These are phyloP conservation scores for Parauchenoglanis punctatus DNA, from an alignment of 2,797 vertebrate species.

Conservation along the genomic window DNA sequence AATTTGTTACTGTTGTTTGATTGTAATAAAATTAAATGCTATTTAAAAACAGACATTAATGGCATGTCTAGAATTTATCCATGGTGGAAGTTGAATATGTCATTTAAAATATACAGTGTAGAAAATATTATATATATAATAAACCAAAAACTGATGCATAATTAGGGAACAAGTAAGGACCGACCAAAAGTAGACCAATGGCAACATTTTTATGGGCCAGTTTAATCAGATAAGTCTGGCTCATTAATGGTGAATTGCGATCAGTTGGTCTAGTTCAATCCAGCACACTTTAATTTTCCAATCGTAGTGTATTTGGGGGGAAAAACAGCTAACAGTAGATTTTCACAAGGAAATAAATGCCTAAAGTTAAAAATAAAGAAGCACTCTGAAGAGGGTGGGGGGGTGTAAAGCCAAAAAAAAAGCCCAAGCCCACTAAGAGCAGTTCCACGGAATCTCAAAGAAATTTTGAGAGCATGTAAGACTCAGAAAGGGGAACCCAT, in stretches of 20 bases:
- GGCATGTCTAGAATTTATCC: background rate
- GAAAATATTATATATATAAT: background rate
- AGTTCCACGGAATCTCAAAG: background rate
- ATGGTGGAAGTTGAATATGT: background rate
- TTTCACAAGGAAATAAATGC: background rate
- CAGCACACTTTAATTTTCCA: background rate
- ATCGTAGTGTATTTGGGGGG: background rate
- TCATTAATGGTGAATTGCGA: background rate
- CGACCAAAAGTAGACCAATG: background rate
- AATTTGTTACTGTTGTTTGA: background rate
- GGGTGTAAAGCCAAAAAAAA: too few species aligned
- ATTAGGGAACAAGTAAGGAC: background rate
- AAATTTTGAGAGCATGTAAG: background rate
- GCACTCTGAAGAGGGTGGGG: too few species aligned
- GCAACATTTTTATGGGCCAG: background rate
- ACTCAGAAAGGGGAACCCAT: background rate
- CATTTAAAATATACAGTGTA: background rate
- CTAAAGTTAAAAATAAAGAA: too few species aligned
- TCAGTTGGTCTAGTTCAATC: background rate
- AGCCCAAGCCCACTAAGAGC: background rate
- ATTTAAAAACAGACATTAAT: background rate
- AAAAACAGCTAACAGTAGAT: background rate
- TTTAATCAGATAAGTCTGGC: slow-evolving; percentile 3
- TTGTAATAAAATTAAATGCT: background rate
- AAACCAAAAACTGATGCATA: background rate